Conservation (phyloP, 2,888 invertebrate genomes). For the Trissolcus japonicus region DNA sequence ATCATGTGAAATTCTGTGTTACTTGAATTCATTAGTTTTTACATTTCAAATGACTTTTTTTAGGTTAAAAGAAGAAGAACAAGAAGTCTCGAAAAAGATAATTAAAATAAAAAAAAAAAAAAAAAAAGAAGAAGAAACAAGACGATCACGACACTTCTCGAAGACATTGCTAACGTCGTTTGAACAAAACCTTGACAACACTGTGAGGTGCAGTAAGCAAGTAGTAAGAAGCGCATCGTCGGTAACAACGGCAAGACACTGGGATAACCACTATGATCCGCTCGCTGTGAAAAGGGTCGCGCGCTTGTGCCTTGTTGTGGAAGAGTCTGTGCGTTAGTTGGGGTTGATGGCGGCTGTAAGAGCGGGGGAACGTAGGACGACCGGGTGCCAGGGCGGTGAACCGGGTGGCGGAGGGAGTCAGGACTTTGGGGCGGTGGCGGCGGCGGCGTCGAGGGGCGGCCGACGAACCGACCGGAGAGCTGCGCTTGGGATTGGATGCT, state of each 20-base stretch:
- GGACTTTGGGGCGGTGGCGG: constrained; percentile 35
- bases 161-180: constrained; percentile 32
- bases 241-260: constrained; percentile 33
- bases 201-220: constrained; percentile 38
- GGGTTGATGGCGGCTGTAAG: constrained; percentile 38
- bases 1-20: too few species aligned
- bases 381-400: constrained; percentile 24
- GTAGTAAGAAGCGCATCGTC: constrained; percentile 24
- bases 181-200: constrained; percentile 26
- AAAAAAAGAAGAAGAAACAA: constrained; percentile 30
- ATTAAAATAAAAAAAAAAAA: too few species aligned
- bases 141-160: constrained; percentile 35
- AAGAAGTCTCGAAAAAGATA: too few species aligned
- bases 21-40: too few species aligned
- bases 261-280: constrained; percentile 21
- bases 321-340: constrained; percentile 21
- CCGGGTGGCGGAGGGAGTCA: constrained; percentile 37
- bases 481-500: constrained; percentile 65
- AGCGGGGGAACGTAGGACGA: constrained; percentile 43
- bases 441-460: constrained; percentile 43
- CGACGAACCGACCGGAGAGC: constrained; percentile 45
- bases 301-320: constrained; percentile 29
- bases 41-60: too few species aligned
- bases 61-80: too few species aligned
- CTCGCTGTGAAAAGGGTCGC: constrained; percentile 49